phyloP scores from a whole-genome alignment of 2,888 invertebrate species.

The Halictus ligatus region DNA sequence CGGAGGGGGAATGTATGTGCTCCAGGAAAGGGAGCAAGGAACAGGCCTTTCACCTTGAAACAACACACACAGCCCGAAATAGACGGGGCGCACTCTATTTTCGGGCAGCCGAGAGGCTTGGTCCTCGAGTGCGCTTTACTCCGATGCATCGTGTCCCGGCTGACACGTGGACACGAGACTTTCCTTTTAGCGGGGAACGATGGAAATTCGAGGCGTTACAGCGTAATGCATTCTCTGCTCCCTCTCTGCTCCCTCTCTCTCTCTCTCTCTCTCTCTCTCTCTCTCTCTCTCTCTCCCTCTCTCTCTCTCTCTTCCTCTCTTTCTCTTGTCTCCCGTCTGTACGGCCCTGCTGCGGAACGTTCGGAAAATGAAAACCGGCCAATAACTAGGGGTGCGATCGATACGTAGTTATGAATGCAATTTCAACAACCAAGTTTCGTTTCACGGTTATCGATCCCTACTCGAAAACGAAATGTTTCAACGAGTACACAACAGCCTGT shows the following conservation, averaged over 20 bases:
- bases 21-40: constrained; percentile 44
- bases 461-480: too few relatives aligned
- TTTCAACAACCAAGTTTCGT: too few relatives aligned
- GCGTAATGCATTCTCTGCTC: not conserved
- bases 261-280: not conserved
- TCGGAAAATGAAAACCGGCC: not conserved
- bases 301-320: not conserved
- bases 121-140: constrained; percentile 39
- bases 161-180: constrained; percentile 22
- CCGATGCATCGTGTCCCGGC: constrained; percentile 33
- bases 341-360: not conserved
- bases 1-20: constrained; percentile 11
- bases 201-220: not conserved
- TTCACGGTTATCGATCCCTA: too few relatives aligned
- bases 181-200: not conserved
- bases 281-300: too few relatives aligned
- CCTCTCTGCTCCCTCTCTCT: too few relatives aligned
- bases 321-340: not conserved
- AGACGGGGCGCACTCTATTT: constrained; percentile 63
- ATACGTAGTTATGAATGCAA: not conserved
- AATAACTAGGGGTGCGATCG: not conserved
- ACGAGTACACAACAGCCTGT: too few relatives aligned
- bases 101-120: constrained; percentile 29
- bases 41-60: constrained; percentile 63
- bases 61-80: constrained; percentile 57